A percentile compares a stretch with the other conserved stretches of the same genome.
These are phyloP conservation scores for Presbytis comata DNA, from an alignment of 2,797 vertebrate species.

Conservation along the genomic window DNA sequence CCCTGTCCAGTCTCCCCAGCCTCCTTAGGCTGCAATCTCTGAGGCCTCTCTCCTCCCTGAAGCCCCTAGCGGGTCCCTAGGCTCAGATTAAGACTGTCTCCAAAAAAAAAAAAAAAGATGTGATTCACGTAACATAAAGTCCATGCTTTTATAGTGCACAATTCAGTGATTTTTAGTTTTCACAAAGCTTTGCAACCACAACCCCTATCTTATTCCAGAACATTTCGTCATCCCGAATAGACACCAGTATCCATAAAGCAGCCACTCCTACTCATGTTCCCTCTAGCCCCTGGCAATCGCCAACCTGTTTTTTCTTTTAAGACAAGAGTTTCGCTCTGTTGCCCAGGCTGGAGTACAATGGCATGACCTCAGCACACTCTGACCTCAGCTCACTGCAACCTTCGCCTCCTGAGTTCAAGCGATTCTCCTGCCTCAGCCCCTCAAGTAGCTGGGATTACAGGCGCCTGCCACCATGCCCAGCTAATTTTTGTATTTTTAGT, in stretches of 20 bases:
- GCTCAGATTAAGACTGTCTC: background rate
- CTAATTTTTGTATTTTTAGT: background rate
- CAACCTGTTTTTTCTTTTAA: background rate
- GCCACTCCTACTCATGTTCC: background rate
- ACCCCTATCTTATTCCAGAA: background rate
- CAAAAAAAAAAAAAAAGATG: background rate
- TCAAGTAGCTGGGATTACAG: background rate
- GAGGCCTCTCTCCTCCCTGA: background rate
- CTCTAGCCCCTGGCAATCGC: background rate
- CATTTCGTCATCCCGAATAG: background rate
- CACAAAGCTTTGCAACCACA: background rate
- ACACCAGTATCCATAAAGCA: background rate
- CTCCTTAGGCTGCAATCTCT: background rate
- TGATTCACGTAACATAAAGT: background rate
- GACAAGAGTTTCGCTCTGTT: background rate
- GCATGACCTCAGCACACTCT: background rate
- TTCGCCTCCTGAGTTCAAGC: background rate
- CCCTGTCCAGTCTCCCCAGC: background rate
- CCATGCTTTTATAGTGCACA: background rate
- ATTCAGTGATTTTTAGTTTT: background rate
- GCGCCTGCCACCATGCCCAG: background rate
- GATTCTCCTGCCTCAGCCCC: background rate
- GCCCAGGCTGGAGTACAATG: background rate
- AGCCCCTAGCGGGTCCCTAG: background rate
- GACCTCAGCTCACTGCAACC: background rate